phyloP scores from a whole-genome alignment of 2,113 vertebrate genomes.

The Hippocampus zosterae region DNA sequence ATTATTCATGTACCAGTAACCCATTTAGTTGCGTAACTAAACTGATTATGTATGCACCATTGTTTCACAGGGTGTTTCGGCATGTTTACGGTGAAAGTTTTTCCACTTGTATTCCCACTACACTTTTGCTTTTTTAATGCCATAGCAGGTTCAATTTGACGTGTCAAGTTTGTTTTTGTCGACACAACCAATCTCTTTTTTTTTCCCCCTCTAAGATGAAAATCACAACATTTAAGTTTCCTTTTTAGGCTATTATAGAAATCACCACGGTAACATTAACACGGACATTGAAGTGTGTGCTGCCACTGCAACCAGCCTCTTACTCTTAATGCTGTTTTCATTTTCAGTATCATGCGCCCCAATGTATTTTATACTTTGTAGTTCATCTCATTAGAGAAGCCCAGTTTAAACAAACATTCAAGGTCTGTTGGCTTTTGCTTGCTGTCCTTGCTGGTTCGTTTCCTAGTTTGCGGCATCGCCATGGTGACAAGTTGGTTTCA shows the following conservation, averaged over 20 bases:
- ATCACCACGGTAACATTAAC: neutral
- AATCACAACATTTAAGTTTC: neutral
- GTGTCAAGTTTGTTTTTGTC: neutral
- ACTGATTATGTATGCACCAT: conserved; percentile 66
- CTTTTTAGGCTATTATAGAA: neutral
- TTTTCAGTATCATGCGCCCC: neutral
- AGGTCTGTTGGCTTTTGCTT: neutral
- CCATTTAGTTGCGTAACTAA: conserved; percentile 67
- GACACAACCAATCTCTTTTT: neutral
- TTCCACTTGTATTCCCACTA: neutral
- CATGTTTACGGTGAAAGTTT: conserved; percentile 37
- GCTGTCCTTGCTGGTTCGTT: neutral
- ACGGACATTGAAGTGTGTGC: neutral
- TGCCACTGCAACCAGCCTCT: neutral
- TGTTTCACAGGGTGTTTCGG: conserved; percentile 45
- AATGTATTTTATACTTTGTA: neutral
- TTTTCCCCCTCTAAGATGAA: neutral
- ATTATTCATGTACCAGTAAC: conserved; percentile 72
- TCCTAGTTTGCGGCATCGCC: neutral
- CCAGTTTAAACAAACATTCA: neutral
- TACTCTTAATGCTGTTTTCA: neutral
- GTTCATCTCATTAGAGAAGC: neutral
- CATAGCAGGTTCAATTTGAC: neutral
- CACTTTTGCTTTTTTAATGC: neutral
- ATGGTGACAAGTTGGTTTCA: neutral